phyloP scores from a whole-genome alignment of 1,140 invertebrate species.

The Euura lappo region DNA sequence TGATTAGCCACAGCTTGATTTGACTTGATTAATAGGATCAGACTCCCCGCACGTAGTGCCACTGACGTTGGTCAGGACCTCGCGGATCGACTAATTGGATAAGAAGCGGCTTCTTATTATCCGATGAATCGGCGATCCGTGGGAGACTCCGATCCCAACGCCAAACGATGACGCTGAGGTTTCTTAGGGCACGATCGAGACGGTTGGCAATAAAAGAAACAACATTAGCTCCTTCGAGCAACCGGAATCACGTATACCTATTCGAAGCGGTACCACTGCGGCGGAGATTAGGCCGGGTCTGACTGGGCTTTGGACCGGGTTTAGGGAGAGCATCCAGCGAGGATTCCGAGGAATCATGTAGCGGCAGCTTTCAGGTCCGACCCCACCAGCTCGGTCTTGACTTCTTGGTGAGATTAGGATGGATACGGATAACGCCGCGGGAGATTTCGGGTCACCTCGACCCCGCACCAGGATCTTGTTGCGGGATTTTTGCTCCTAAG shows the following conservation, averaged over 20 bases:
- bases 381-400: background rate
- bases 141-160: background rate
- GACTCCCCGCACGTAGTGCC: background rate
- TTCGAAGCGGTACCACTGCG: background rate
- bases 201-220: background rate
- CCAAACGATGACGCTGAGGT: too few relatives aligned
- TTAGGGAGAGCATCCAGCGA: background rate
- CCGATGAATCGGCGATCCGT: background rate
- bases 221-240: slow-evolving; percentile 5
- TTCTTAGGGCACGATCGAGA: background rate
- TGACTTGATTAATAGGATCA: slow-evolving; percentile 40
- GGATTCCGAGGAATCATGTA: background rate
- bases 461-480: background rate
- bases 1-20: slow-evolving; percentile 38
- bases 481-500: too few relatives aligned
- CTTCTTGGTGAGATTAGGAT: background rate
- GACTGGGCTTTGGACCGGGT: background rate
- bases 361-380: background rate
- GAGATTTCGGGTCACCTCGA: background rate
- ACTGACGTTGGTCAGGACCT: background rate
- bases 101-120: too few relatives aligned
- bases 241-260: slow-evolving; percentile 5
- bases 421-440: background rate
- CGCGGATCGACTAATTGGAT: background rate
- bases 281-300: slow-evolving; percentile 2